Percentiles rank a stretch among this genome's conserved stretches.
phyloP scores from a whole-genome alignment of 2,888 invertebrate genomes.

The Cetonia aurata region DNA sequence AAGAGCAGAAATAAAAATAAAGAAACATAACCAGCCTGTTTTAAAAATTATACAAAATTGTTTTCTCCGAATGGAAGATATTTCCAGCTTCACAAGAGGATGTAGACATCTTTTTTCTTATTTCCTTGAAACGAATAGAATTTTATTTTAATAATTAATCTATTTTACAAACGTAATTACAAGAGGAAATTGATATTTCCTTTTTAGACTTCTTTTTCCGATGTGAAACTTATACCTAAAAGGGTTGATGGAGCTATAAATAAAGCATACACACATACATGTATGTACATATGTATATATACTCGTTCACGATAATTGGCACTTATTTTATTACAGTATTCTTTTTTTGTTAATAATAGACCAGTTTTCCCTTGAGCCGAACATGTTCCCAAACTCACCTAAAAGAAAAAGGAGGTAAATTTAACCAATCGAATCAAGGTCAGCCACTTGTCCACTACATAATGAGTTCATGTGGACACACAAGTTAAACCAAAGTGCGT shows the following conservation, averaged over 20 bases:
- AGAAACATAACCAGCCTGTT: too few relatives aligned
- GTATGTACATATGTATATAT: too few relatives aligned
- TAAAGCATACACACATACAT: constrained; percentile 13
- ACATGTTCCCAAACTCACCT: constrained; percentile 26
- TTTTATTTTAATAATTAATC: too few relatives aligned
- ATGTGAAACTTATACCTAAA: not conserved
- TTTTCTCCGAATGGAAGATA: too few relatives aligned
- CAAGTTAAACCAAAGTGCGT: not conserved
- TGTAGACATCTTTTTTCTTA: too few relatives aligned
- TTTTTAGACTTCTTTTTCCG: not conserved
- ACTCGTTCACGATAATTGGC: constrained; percentile 22
- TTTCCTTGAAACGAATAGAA: too few relatives aligned
- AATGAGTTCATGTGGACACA: constrained; percentile 17
- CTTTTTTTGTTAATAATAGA: constrained; percentile 27
- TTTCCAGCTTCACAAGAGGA: too few relatives aligned
- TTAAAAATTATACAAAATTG: too few relatives aligned
- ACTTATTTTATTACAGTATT: not conserved
- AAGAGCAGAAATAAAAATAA: too few relatives aligned
- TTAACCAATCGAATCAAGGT: constrained; percentile 30
- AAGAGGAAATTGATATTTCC: not conserved
- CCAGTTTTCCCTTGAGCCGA: not conserved
- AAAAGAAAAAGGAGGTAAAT: constrained; percentile 32
- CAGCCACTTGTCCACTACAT: constrained; percentile 14
- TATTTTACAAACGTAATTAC: not conserved
- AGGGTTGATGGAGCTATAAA: constrained; percentile 9